These are phyloP conservation scores for Chloromyia formosa DNA, from an alignment of 2,888 invertebrate species.

Conservation along the genomic window DNA sequence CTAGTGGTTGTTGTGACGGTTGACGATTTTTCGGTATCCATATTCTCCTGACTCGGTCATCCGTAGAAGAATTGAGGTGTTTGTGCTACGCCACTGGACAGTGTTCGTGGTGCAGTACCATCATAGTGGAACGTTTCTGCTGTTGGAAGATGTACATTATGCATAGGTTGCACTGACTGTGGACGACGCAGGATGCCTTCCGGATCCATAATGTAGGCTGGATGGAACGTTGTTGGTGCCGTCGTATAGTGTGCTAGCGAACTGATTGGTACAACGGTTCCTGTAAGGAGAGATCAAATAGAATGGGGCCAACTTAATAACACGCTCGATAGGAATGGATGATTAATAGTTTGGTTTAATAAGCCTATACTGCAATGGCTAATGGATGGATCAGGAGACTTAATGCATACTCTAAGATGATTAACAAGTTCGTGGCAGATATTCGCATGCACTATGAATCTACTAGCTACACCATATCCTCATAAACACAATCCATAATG, in stretches of 20 bases:
- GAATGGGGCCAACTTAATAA: neutral
- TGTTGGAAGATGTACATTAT: slow-evolving; percentile 52
- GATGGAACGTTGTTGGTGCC: slow-evolving; percentile 59
- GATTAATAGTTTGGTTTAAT: no score
- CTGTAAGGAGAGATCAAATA: slow-evolving; percentile 20
- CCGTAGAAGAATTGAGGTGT: slow-evolving; percentile 63
- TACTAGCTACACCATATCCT: no score
- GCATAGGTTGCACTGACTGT: slow-evolving; percentile 50
- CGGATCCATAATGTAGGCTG: slow-evolving; percentile 60
- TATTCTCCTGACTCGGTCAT: slow-evolving; percentile 57
- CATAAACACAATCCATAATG: no score
- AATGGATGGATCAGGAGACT: no score
- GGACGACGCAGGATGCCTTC: slow-evolving; percentile 59
- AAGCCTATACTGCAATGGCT: no score
- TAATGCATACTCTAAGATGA: no score
- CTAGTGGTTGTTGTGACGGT: slow-evolving; percentile 26
- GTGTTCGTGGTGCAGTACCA: slow-evolving; percentile 62
- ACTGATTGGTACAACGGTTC: slow-evolving; percentile 58
- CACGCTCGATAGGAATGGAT: no score
- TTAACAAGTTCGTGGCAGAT: no score
- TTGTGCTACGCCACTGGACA: slow-evolving; percentile 62
- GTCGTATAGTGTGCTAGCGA: slow-evolving; percentile 61
- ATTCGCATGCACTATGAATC: no score
- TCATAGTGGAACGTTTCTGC: slow-evolving; percentile 57
- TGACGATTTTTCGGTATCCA: slow-evolving; percentile 16